Base-by-base conservation (phyloP, 2,797 vertebrate species). In the Platalea minor region DNA sequence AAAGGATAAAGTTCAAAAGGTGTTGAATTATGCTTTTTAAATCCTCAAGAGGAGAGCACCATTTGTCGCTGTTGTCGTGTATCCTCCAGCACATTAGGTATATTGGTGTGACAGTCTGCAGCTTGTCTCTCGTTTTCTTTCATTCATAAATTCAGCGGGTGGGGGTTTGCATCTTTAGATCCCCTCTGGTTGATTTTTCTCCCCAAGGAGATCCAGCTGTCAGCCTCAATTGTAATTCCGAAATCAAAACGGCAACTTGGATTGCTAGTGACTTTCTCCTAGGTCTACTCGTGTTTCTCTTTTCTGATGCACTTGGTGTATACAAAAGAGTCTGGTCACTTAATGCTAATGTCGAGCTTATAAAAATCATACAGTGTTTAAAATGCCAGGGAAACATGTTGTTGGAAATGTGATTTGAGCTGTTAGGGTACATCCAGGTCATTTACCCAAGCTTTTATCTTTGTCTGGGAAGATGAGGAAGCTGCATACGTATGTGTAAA, bases 401-500 rank as follows among this genome's bases (percentile, higher is more conserved):
- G 33, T 39, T 89, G 77, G 54, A 37, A 25, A 25, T 13, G 15
- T 31, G 35, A 3, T 35, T 76, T 70, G 76, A 85, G 50, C 51
- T 9, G 0, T 51, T 14, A 13, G 26, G 41, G 26, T 53, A 35
- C 31, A 13, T 48, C n/a, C 50, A 61, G 63, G 26, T 51, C 13
- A 5, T 18, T 43, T 19, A 16, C 31, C 16, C 41, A 33, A 48
- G 48, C 29, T 46, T 17, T 69, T 50, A 2, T 6, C 33, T 68
- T 24, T 23, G 3, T 18, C 8, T 33, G 14, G 75, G 37, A 9
- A 39, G 65, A 8, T 20, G 25, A 67, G 48, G 57, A 50, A 68
- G 29, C 61, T 75, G 23, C 0, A 0, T 37, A 23, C 2, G 0
- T 5, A 0, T 18, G 74, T 85, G 37, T 35, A 33, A 65, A 9